Evolutionary conservation across 2,113 vertebrate genomes (phyloP).

Genomic region (Saimiri boliviensis): DNA sequence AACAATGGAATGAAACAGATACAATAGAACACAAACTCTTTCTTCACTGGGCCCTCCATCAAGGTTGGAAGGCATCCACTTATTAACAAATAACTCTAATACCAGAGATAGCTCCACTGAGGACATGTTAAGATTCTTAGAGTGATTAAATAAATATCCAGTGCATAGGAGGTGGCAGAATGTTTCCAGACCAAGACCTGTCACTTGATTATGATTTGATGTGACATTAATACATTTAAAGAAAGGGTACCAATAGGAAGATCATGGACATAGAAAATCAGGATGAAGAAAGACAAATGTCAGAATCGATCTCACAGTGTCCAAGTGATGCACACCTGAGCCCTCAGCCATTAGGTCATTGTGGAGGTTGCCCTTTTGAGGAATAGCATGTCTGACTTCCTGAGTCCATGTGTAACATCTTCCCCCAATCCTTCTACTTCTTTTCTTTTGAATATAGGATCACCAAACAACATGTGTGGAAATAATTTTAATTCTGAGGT

Average conservation of each 20-base stretch:
- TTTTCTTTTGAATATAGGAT: neutral
- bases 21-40: slow-evolving; percentile 31
- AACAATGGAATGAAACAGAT: slow-evolving; percentile 20
- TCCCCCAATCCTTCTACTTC: neutral
- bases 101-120: neutral
- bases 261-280: neutral
- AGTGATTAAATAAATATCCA: neutral
- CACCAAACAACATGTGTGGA: neutral
- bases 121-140: slow-evolving; percentile 5
- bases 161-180: neutral
- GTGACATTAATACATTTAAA: neutral
- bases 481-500: neutral
- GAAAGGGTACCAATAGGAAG: neutral
- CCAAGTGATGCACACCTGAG: neutral
- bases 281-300: neutral
- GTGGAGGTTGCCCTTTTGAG: neutral
- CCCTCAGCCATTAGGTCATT: neutral
- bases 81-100: slow-evolving; percentile 2
- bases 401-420: neutral
- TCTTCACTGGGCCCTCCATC: neutral
- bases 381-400: neutral
- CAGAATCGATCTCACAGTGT: neutral
- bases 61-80: neutral
- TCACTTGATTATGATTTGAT: neutral
- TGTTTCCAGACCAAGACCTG: neutral